These are phyloP conservation scores for Urosaurus nigricauda DNA, from an alignment of 2,797 vertebrate species.

Conservation along the genomic window DNA sequence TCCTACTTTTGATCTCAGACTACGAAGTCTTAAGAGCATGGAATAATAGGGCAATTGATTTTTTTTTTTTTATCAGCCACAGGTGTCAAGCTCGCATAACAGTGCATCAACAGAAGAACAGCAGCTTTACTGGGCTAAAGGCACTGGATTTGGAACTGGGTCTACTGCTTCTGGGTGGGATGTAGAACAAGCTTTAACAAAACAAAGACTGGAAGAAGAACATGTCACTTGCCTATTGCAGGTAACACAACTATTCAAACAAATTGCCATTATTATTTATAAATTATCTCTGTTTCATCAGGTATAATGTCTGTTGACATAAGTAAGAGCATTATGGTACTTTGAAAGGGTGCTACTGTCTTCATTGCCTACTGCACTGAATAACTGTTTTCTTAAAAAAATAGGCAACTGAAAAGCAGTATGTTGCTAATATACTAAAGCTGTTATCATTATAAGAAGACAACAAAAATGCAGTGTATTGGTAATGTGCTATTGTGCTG, in stretches of 20 bases:
- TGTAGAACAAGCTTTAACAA: conserved; percentile 97
- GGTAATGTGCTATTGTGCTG: too few species aligned
- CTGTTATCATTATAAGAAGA: too few species aligned
- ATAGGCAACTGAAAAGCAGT: too few species aligned
- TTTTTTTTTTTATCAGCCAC: conserved; percentile 82
- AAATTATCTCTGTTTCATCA: not conserved
- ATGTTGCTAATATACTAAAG: too few species aligned
- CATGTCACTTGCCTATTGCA: conserved; percentile 98
- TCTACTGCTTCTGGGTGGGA: conserved; percentile 99
- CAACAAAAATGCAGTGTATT: too few species aligned
- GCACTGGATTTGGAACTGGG: conserved; percentile 98
- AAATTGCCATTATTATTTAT: not conserved
- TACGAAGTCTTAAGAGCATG: not conserved
- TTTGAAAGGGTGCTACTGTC: too few species aligned
- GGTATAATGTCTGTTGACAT: not conserved
- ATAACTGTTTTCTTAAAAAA: too few species aligned
- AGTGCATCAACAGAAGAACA: conserved; percentile 93
- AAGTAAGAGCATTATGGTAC: not conserved
- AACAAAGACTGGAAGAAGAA: conserved; percentile 96
- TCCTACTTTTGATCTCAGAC: not conserved
- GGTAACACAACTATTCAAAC: conserved; percentile 73
- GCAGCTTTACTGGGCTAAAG: conserved; percentile 98
- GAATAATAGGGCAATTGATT: conserved; percentile 4
- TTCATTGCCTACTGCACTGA: too few species aligned
- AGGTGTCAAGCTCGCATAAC: conserved; percentile 91